Percentiles rank a stretch among this genome's conserved stretches.
Conservation (phyloP, 2,888 invertebrate species). For the Drosophila seclusa region DNA sequence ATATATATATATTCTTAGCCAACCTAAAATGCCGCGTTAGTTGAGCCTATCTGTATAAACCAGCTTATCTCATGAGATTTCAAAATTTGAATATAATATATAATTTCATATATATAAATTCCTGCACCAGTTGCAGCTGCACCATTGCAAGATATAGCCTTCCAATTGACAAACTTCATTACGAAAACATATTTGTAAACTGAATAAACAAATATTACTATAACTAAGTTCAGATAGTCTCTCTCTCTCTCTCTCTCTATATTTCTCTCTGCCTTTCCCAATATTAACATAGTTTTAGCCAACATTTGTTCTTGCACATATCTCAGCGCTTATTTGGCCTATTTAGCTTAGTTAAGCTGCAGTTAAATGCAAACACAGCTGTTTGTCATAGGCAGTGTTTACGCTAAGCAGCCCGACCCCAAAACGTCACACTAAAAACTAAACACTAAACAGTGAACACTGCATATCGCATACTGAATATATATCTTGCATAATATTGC, state of each 20-base stretch:
- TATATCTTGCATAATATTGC: slow-evolving; percentile 8
- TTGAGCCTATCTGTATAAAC: no score
- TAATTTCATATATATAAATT: no score
- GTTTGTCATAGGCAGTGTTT: slow-evolving; percentile 1
- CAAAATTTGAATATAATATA: no score
- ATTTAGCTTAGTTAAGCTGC: neutral
- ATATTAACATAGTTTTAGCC: neutral
- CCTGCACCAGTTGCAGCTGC: no score
- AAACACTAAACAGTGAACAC: slow-evolving; percentile 1
- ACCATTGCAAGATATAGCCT: neutral
- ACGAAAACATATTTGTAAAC: neutral
- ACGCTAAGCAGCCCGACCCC: slow-evolving; percentile 1
- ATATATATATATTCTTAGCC: no score
- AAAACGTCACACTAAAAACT: slow-evolving; percentile 9
- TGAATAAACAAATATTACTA: neutral
- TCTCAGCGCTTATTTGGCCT: neutral
- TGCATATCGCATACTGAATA: neutral
- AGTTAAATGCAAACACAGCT: neutral
- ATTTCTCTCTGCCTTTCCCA: neutral
- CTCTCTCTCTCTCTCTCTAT: neutral
- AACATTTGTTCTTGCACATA: slow-evolving; percentile 2
- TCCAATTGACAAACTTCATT: neutral
- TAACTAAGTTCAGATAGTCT: neutral
- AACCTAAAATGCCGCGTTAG: no score
- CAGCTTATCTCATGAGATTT: neutral